Conservation (phyloP, 2,888 invertebrate species). For the Slavum lentiscoides region DNA sequence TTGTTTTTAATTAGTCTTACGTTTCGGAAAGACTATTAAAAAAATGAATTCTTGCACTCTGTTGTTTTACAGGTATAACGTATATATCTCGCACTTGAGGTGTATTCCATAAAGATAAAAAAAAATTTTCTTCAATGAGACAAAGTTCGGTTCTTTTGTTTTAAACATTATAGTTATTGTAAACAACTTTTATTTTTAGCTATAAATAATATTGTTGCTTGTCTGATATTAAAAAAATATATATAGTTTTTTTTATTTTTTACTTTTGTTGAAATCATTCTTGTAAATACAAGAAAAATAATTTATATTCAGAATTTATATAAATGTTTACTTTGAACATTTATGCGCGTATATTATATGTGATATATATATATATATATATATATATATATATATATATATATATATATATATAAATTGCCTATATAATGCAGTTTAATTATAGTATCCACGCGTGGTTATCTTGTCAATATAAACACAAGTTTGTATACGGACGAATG, state of each 20-base stretch:
- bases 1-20: not conserved
- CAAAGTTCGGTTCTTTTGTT: slow-evolving; percentile 3
- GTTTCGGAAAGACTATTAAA: not conserved
- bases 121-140: not conserved
- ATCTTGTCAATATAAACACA: no score
- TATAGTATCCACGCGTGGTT: no score
- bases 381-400: no score
- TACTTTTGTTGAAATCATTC: slow-evolving; percentile 3
- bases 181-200: slow-evolving; percentile 9
- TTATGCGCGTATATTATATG: not conserved
- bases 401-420: no score
- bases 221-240: not conserved
- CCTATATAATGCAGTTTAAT: no score
- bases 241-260: not conserved
- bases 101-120: not conserved
- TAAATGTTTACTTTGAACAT: not conserved
- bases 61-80: not conserved
- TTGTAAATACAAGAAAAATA: not conserved
- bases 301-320: not conserved
- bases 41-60: slow-evolving; percentile 7
- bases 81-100: no score
- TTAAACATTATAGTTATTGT: slow-evolving; percentile 4
- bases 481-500: no score
- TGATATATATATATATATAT: no score
- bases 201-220: slow-evolving; percentile 17